Evolutionary conservation across 2,797 vertebrate species (phyloP).

Genomic region (Acanthurus leucopareius): DNA sequence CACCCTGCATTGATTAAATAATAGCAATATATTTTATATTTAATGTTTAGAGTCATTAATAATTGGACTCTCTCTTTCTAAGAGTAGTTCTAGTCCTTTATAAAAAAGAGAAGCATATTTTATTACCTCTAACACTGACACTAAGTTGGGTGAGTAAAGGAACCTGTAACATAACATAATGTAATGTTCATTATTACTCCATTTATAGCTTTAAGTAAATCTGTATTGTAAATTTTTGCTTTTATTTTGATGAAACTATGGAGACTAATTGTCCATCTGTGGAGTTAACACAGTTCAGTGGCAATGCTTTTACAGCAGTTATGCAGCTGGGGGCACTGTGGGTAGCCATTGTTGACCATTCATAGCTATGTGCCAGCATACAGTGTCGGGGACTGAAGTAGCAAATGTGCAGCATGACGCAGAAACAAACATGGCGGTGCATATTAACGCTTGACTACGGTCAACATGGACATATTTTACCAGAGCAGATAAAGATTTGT

Average conservation of each 20-base stretch:
- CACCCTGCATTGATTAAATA: conserved; percentile 1
- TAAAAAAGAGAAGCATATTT: neutral
- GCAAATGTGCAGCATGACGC: no score
- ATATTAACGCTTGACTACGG: no score
- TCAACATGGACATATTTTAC: no score
- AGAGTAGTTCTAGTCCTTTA: neutral
- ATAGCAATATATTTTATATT: neutral
- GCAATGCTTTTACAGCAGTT: no score
- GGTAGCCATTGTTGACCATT: no score
- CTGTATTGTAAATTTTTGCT: neutral
- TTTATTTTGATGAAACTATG: neutral
- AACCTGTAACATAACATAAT: neutral
- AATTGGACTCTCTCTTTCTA: neutral
- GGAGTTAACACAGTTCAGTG: no score
- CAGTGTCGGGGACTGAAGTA: no score
- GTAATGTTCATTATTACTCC: neutral
- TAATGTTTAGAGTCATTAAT: neutral
- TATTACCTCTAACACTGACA: neutral
- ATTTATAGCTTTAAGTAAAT: neutral
- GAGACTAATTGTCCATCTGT: no score
- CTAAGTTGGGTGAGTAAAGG: neutral
- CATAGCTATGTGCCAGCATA: no score
- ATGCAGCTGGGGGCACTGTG: no score
- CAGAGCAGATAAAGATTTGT: no score
- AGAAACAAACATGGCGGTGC: no score